Evolutionary conservation across 2,888 invertebrate genomes (phyloP).

Genomic region (Drosophila lutescens): DNA sequence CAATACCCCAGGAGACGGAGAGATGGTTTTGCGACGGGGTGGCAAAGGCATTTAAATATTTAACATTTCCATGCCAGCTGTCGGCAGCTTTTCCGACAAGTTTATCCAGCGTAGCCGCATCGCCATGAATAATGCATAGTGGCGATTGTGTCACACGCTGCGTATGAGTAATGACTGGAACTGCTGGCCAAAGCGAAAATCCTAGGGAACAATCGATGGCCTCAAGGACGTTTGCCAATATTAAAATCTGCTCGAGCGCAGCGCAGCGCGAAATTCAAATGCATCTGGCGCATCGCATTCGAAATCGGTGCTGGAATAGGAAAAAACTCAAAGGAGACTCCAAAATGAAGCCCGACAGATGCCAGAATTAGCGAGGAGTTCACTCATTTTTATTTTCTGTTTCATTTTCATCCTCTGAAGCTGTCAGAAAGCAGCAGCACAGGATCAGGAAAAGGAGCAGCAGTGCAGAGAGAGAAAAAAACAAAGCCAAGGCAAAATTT

Average conservation of each 20-base stretch:
- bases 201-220: slow-evolving; percentile 49
- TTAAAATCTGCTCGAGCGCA: slow-evolving; percentile 71
- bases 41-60: slow-evolving; percentile 68
- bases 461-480: neutral
- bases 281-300: slow-evolving; percentile 68
- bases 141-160: slow-evolving; percentile 63
- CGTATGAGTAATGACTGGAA: slow-evolving; percentile 73
- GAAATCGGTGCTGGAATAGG: slow-evolving; percentile 29
- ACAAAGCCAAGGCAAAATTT: no score
- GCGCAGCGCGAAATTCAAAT: slow-evolving; percentile 74
- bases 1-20: slow-evolving; percentile 40
- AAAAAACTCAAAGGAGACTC: slow-evolving; percentile 27
- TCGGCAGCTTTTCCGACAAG: slow-evolving; percentile 56
- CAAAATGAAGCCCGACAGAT: slow-evolving; percentile 67
- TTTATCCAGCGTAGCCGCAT: slow-evolving; percentile 51
- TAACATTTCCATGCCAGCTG: slow-evolving; percentile 62
- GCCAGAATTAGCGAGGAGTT: slow-evolving; percentile 65
- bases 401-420: slow-evolving; percentile 34
- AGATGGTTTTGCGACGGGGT: slow-evolving; percentile 8
- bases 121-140: slow-evolving; percentile 69
- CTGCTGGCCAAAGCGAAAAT: slow-evolving; percentile 30
- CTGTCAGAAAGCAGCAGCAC: slow-evolving; percentile 34
- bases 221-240: slow-evolving; percentile 72
- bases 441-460: slow-evolving; percentile 15
- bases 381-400: slow-evolving; percentile 50